Evolutionary conservation across 2,888 invertebrate species (phyloP).

Genomic region (Xanthia togata): DNA sequence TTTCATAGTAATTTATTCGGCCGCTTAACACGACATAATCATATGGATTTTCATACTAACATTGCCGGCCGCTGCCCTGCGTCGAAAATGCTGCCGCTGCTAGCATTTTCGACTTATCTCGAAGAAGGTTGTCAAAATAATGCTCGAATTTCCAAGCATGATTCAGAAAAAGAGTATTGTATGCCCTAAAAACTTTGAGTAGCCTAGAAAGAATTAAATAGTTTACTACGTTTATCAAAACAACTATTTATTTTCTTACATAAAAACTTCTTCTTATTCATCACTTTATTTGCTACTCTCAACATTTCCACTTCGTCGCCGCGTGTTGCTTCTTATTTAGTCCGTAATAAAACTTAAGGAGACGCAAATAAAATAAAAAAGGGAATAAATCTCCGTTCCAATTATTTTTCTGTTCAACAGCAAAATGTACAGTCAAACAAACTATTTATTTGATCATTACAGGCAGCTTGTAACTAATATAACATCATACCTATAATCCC

Average conservation of each 20-base stretch:
- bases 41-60: no score
- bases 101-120: no score
- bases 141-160: no score
- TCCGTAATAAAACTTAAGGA: constrained; percentile 31
- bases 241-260: constrained; percentile 18
- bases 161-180: background rate
- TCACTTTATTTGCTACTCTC: constrained; percentile 19
- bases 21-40: no score
- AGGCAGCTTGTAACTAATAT: background rate
- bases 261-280: constrained; percentile 18
- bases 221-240: constrained; percentile 7
- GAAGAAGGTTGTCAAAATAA: no score
- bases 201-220: background rate
- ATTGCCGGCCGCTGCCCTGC: no score
- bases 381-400: constrained; percentile 33
- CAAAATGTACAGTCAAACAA: background rate
- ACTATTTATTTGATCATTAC: background rate
- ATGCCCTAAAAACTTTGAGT: constrained; percentile 30
- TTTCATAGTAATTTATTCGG: no score
- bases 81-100: no score
- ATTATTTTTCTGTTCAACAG: constrained; percentile 8
- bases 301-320: constrained; percentile 14
- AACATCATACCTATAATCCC: background rate
- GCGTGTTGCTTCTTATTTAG: constrained; percentile 33
- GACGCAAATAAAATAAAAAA: constrained; percentile 35